A percentile compares a stretch with the other conserved stretches of the same genome.
Conservation (phyloP, 2,888 invertebrate species). For the Idaea straminata region DNA sequence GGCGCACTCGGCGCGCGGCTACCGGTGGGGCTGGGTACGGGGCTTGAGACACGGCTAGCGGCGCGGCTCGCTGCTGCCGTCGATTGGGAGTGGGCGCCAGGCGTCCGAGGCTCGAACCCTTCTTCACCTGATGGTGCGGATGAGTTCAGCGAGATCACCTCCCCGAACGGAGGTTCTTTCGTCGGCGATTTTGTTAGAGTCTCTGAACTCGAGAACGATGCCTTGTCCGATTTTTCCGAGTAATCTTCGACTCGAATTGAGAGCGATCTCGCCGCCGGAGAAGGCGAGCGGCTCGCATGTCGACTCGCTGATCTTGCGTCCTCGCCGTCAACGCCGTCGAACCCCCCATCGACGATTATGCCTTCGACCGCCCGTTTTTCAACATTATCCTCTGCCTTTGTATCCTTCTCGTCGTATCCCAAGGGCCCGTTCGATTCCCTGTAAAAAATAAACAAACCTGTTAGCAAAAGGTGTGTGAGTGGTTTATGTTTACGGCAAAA, state of each 20-base stretch:
- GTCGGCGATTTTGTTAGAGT: neutral
- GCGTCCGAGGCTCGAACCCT: neutral
- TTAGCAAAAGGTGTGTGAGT: constrained; percentile 22
- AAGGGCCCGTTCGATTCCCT: constrained; percentile 68
- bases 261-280: constrained; percentile 53
- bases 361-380: constrained; percentile 12
- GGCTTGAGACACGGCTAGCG: constrained; percentile 16
- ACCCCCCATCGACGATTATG: constrained; percentile 37
- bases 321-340: constrained; percentile 30
- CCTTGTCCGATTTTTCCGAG: constrained; percentile 51
- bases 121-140: neutral
- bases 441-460: constrained; percentile 44
- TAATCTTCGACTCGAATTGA: constrained; percentile 63
- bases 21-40: constrained; percentile 35
- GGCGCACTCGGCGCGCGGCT: constrained; percentile 41
- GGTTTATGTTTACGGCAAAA: neutral
- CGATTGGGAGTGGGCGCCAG: neutral
- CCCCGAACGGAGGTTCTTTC: neutral
- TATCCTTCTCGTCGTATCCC: constrained; percentile 35
- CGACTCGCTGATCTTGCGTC: constrained; percentile 13
- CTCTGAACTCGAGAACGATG: constrained; percentile 11
- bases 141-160: constrained; percentile 5
- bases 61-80: constrained; percentile 10
- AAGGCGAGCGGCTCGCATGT: constrained; percentile 20
- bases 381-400: neutral